These are phyloP conservation scores for Platycercus adscitus DNA, from an alignment of 2,113 vertebrate genomes.

Conservation along the genomic window DNA sequence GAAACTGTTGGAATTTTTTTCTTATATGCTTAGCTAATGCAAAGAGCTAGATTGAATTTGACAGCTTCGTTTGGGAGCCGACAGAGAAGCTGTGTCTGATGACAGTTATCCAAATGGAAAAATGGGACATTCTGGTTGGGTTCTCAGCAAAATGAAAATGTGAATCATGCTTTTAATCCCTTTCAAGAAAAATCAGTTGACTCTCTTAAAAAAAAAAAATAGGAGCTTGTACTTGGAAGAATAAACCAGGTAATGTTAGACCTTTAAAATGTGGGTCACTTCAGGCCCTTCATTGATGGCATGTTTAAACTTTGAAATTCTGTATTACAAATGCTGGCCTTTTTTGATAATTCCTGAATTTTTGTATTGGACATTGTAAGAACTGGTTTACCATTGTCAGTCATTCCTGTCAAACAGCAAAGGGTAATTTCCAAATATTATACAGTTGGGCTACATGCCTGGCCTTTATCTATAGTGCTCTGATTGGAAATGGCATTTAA, in stretches of 20 bases:
- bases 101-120: neutral
- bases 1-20: neutral
- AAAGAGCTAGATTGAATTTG: neutral
- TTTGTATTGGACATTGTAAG: constrained; percentile 49
- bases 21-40: neutral
- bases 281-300: neutral
- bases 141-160: neutral
- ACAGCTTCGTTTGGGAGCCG: neutral
- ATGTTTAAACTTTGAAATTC: neutral
- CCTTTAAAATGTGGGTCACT: neutral
- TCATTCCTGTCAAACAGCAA: neutral
- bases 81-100: neutral
- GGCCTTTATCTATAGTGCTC: neutral
- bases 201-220: neutral
- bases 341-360: constrained; percentile 42
- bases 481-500: neutral
- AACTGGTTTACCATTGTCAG: constrained; percentile 53
- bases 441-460: neutral
- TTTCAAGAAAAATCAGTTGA: neutral
- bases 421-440: neutral
- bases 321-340: neutral
- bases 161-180: neutral
- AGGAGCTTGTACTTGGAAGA: neutral
- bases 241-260: neutral
- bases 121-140: neutral